These are phyloP conservation scores for Syngnathus acus DNA, from an alignment of 2,797 vertebrate species.

Conservation along the genomic window DNA sequence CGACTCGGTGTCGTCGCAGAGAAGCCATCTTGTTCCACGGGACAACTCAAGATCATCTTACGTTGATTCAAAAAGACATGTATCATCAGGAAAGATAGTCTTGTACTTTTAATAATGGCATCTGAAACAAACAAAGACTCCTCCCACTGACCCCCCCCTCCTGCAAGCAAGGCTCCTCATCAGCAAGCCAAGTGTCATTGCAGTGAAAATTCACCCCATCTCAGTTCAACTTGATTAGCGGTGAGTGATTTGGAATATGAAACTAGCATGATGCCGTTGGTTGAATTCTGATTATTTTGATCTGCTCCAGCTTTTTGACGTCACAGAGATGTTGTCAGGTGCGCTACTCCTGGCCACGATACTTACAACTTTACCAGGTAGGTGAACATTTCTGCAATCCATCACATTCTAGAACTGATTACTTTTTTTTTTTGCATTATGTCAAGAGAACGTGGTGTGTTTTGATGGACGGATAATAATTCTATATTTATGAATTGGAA, in stretches of 20 bases:
- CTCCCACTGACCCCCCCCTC: conserved; percentile 29
- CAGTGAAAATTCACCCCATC: conserved; percentile 35
- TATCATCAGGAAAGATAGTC: too few relatives aligned
- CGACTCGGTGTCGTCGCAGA: not conserved
- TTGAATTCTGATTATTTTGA: conserved; percentile 24
- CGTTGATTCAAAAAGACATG: too few relatives aligned
- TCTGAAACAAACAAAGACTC: not conserved
- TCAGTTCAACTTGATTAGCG: conserved; percentile 7
- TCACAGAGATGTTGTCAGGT: conserved; percentile 70
- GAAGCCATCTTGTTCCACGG: not conserved
- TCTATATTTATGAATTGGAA: conserved; percentile 7
- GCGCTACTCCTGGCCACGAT: conserved; percentile 54
- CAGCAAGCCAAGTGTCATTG: conserved; percentile 21
- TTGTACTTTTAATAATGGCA: too few relatives aligned
- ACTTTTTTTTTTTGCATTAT: not conserved
- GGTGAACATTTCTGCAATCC: conserved; percentile 10
- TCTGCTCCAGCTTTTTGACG: conserved; percentile 16
- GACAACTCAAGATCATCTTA: not conserved
- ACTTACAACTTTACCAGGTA: conserved; percentile 67
- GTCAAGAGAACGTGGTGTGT: not conserved
- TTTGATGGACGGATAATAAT: not conserved
- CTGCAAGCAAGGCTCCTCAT: conserved; percentile 13
- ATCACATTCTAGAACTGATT: not conserved
- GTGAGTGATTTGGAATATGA: conserved; percentile 33
- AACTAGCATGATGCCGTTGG: not conserved